phyloP scores from a whole-genome alignment of 2,888 invertebrate species.

The Netelia inedita region DNA sequence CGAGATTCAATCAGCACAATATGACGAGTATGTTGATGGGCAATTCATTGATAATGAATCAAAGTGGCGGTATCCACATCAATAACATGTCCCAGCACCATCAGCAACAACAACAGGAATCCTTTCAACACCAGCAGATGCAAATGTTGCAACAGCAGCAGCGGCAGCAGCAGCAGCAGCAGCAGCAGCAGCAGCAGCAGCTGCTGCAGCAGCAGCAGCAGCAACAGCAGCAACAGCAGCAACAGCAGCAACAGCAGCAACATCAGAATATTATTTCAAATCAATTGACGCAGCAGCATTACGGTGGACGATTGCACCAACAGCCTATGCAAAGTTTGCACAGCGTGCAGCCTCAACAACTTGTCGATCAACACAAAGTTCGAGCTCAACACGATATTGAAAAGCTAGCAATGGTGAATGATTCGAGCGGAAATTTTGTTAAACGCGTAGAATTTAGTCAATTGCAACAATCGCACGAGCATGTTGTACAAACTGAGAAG shows the following conservation, averaged over 20 bases:
- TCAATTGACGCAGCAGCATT: conserved; percentile 81
- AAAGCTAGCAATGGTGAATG: conserved; percentile 56
- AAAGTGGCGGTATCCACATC: conserved; percentile 77
- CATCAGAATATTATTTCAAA: conserved; percentile 77
- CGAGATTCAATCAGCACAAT: conserved; percentile 80
- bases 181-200: conserved; percentile 74
- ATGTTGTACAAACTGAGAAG: conserved; percentile 75
- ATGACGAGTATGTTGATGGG: conserved; percentile 82
- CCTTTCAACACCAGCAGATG: conserved; percentile 78
- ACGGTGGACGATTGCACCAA: conserved; percentile 79
- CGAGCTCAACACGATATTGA: conserved; percentile 71
- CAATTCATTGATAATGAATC: conserved; percentile 82
- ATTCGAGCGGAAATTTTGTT: conserved; percentile 71
- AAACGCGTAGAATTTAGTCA: conserved; percentile 78
- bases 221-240: conserved; percentile 77
- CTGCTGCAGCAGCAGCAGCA: conserved; percentile 78
- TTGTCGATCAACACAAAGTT: conserved; percentile 75
- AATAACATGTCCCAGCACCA: conserved; percentile 79
- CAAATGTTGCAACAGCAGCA: conserved; percentile 77
- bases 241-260: conserved; percentile 77
- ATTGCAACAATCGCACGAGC: conserved; percentile 78
- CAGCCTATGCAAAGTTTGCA: conserved; percentile 74
- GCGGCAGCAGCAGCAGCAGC: conserved; percentile 79
- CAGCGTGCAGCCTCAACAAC: conserved; percentile 79
- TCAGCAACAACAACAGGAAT: conserved; percentile 74